phyloP scores from a whole-genome alignment of 2,888 invertebrate genomes.

The Tuberolachnus salignus region DNA sequence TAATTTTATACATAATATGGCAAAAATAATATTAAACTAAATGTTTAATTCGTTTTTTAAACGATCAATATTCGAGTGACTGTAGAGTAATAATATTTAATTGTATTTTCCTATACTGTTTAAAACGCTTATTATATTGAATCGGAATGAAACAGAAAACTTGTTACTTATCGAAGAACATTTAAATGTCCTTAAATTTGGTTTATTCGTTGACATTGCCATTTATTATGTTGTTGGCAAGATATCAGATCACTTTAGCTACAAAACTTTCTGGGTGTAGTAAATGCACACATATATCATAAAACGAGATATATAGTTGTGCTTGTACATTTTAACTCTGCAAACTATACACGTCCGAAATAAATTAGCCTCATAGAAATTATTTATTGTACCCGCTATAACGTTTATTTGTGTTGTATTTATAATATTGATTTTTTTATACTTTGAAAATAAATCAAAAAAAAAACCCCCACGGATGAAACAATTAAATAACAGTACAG shows the following conservation, averaged over 20 bases:
- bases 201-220: not conserved
- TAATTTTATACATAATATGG: not conserved
- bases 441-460: no score
- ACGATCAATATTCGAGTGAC: not conserved
- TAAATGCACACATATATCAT: not conserved
- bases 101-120: not conserved
- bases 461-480: no score
- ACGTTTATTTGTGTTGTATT: not conserved
- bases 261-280: not conserved
- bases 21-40: not conserved
- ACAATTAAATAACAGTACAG: no score
- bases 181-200: conserved; percentile 4
- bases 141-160: not conserved
- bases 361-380: not conserved
- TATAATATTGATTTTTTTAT: not conserved
- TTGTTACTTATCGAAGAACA: not conserved
- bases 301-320: conserved; percentile 7
- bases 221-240: conserved; percentile 33
- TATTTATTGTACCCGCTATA: not conserved
- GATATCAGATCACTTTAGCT: conserved; percentile 22
- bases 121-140: not conserved
- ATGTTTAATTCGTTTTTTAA: no score
- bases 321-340: not conserved
- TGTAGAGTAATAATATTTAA: not conserved
- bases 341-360: not conserved